Conservation (phyloP, 1,140 invertebrate genomes). For the Pachypsylla venusta region DNA sequence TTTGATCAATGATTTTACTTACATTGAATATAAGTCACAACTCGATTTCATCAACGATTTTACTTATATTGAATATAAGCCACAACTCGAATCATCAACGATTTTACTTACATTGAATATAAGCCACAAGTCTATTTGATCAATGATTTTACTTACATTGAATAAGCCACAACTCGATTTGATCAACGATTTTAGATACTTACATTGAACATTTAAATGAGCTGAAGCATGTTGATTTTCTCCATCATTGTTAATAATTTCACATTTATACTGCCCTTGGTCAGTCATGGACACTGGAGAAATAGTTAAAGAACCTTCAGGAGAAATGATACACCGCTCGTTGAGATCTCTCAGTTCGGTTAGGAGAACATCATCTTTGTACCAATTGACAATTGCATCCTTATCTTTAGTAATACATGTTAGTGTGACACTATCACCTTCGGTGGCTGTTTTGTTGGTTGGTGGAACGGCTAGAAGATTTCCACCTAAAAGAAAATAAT, state of each 20-base stretch:
- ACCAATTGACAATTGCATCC: conserved; percentile 49
- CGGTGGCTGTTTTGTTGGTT: conserved; percentile 72
- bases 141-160: too few species aligned
- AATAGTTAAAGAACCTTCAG: conserved; percentile 60
- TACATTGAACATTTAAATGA: conserved; percentile 89
- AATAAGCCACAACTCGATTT: too few species aligned
- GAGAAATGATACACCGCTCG: conserved; percentile 40
- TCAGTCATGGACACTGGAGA: conserved; percentile 60
- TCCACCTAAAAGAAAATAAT: conserved; percentile 56
- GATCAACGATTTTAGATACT: too few species aligned
- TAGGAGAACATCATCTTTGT: conserved; percentile 46
- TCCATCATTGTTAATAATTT: conserved; percentile 62
- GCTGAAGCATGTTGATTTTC: conserved; percentile 70
- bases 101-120: too few species aligned
- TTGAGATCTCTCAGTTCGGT: conserved; percentile 44
- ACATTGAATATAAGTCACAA: too few species aligned
- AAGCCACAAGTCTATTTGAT: too few species aligned
- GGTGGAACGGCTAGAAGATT: conserved; percentile 71
- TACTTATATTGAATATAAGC: too few species aligned
- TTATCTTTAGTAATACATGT: conserved; percentile 58
- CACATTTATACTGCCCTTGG: conserved; percentile 76
- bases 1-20: too few species aligned
- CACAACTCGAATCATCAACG: too few species aligned
- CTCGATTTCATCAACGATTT: too few species aligned
- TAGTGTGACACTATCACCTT: conserved; percentile 66